Evolutionary conservation across 2,113 vertebrate genomes (phyloP).

Genomic region (Pseudolaguvia tuberculata): DNA sequence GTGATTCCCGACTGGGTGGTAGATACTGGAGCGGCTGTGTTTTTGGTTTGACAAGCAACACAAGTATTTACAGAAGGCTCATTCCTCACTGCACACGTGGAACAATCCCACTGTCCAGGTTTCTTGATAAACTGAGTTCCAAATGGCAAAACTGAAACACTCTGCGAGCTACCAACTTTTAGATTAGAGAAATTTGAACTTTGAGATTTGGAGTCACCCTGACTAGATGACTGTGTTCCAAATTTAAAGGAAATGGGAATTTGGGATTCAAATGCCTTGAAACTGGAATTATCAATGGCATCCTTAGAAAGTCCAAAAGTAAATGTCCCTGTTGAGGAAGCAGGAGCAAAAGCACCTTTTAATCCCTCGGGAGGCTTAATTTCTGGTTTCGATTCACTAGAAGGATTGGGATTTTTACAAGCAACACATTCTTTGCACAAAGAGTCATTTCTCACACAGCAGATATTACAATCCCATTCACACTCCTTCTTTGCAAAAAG

Average conservation of each 20-base stretch:
- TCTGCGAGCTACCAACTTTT: slow-evolving; percentile 16
- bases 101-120: slow-evolving; percentile 73
- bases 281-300: slow-evolving; percentile 39
- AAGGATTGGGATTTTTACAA: slow-evolving; percentile 68
- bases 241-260: slow-evolving; percentile 68
- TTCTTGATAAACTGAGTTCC: slow-evolving; percentile 67
- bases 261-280: slow-evolving; percentile 60
- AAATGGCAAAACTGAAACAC: slow-evolving; percentile 52
- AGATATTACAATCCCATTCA: slow-evolving; percentile 77
- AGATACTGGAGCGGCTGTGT: background rate
- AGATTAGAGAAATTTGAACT: background rate
- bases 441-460: slow-evolving; percentile 72
- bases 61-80: slow-evolving; percentile 67
- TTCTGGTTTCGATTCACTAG: slow-evolving; percentile 53
- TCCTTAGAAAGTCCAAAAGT: slow-evolving; percentile 67
- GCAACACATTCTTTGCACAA: slow-evolving; percentile 66
- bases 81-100: slow-evolving; percentile 68
- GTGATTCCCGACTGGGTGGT: slow-evolving; percentile 18
- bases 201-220: background rate
- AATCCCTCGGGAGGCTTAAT: slow-evolving; percentile 46
- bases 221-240: slow-evolving; percentile 52
- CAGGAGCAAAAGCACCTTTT: slow-evolving; percentile 43
- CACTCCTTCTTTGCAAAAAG: slow-evolving; percentile 76
- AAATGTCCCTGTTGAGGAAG: slow-evolving; percentile 38
- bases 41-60: slow-evolving; percentile 63